phyloP scores from a whole-genome alignment of 2,888 invertebrate species.

The Vesta saturnalis region DNA sequence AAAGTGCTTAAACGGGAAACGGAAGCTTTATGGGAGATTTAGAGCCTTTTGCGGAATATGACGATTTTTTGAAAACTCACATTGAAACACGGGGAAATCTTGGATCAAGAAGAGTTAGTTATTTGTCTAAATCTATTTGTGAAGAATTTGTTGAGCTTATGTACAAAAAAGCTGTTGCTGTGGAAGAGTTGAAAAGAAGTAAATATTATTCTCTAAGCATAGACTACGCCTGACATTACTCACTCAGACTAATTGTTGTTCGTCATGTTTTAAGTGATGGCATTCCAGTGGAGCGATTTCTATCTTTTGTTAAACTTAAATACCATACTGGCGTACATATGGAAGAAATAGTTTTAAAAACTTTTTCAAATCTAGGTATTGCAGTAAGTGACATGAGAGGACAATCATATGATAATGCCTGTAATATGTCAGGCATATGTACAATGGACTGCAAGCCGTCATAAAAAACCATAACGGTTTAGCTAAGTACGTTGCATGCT shows the following conservation, averaged over 20 bases:
- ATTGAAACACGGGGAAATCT: background rate
- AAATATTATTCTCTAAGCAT: background rate
- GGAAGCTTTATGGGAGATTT: slow-evolving; percentile 42
- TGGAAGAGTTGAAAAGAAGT: background rate
- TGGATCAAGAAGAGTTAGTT: background rate
- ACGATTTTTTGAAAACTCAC: slow-evolving; percentile 18
- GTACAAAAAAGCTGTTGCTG: background rate
- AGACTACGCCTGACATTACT: background rate
- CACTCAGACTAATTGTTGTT: background rate
- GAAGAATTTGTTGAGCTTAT: background rate
- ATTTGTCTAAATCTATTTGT: background rate
- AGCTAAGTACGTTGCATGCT: too few species aligned
- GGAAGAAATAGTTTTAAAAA: background rate
- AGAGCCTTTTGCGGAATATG: slow-evolving; percentile 43
- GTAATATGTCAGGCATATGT: background rate
- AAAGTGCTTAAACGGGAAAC: slow-evolving; percentile 39
- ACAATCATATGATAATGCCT: background rate
- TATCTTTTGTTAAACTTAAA: background rate
- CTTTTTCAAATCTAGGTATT: background rate
- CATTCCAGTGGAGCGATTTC: background rate
- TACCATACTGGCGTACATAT: background rate
- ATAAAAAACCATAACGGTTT: background rate
- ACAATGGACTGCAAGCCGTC: background rate
- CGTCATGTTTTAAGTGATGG: background rate
- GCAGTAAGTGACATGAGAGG: background rate